Evolutionary conservation across 1,140 invertebrate species (phyloP).

Genomic region (Pogonognathellus flavescens): DNA sequence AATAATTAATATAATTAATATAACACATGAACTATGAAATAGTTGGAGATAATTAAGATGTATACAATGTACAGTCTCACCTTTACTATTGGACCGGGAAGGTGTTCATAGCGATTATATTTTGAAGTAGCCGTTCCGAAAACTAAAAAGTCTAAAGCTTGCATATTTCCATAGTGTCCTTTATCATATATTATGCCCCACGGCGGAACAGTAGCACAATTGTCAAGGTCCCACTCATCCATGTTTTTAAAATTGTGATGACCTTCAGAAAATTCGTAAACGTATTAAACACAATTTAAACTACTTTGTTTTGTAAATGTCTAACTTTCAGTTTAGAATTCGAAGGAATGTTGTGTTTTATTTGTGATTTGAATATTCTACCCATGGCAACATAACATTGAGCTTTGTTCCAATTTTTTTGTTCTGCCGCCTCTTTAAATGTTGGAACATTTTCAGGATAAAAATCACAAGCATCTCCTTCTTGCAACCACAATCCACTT

Average conservation of each 20-base stretch:
- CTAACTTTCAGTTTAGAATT: not conserved
- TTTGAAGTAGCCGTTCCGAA: not conserved
- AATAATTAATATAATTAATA: too few relatives aligned
- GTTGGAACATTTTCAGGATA: not conserved
- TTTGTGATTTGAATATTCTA: not conserved
- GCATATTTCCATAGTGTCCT: not conserved
- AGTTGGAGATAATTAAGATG: too few relatives aligned
- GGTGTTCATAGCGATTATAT: not conserved
- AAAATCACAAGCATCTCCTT: not conserved
- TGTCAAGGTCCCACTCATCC: not conserved
- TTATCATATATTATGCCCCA: not conserved
- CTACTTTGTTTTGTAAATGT: not conserved
- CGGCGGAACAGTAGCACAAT: not conserved
- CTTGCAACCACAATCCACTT: not conserved
- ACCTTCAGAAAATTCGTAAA: not conserved
- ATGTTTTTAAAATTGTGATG: slow-evolving; percentile 5
- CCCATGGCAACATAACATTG: not conserved
- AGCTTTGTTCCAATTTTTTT: not conserved
- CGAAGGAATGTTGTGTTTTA: not conserved
- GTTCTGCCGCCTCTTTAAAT: not conserved
- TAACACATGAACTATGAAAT: too few relatives aligned
- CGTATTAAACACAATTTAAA: not conserved
- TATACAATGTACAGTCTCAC: not conserved
- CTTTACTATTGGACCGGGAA: not conserved
- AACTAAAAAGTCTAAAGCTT: not conserved